These are phyloP conservation scores for Lacerta agilis DNA, from an alignment of 2,797 vertebrate genomes.

Conservation along the genomic window DNA sequence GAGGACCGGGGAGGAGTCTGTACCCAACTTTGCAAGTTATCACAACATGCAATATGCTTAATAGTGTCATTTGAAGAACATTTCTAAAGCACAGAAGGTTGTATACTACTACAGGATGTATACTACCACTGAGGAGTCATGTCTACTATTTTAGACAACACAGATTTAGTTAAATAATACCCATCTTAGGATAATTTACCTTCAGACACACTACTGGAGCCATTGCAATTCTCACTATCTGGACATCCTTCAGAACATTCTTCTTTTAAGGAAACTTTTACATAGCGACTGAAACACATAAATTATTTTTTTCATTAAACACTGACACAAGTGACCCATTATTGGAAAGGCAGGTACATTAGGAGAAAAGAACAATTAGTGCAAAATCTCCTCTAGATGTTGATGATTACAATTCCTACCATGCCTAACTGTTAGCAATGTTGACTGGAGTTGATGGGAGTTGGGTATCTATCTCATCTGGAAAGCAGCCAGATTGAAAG, in stretches of 20 bases:
- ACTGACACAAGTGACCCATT: neutral
- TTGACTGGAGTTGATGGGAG: too few relatives aligned
- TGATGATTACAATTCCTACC: too few relatives aligned
- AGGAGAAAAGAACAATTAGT: neutral
- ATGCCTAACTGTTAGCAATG: too few relatives aligned
- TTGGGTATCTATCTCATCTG: too few relatives aligned
- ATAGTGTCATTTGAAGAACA: neutral
- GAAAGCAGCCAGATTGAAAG: neutral
- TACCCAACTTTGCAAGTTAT: neutral
- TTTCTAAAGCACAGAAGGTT: neutral
- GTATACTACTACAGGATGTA: neutral
- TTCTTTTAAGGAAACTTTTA: slow-evolving; percentile 83
- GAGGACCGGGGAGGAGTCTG: neutral
- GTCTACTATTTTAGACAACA: neutral
- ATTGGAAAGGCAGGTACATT: neutral
- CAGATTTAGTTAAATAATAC: neutral
- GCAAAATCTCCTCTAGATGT: neutral
- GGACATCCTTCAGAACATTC: slow-evolving; percentile 73
- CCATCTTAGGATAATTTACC: slow-evolving; percentile 74
- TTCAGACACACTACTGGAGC: slow-evolving; percentile 85
- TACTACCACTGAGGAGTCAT: neutral
- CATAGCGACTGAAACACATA: slow-evolving; percentile 84
- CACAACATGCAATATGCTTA: neutral
- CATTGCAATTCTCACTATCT: slow-evolving; percentile 83
- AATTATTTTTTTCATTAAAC: slow-evolving; percentile 3